Evolutionary conservation across 2,797 vertebrate genomes (phyloP), one percentile per base, ranked within the genome.

Genomic region (Epinephelus coioides): DNA sequence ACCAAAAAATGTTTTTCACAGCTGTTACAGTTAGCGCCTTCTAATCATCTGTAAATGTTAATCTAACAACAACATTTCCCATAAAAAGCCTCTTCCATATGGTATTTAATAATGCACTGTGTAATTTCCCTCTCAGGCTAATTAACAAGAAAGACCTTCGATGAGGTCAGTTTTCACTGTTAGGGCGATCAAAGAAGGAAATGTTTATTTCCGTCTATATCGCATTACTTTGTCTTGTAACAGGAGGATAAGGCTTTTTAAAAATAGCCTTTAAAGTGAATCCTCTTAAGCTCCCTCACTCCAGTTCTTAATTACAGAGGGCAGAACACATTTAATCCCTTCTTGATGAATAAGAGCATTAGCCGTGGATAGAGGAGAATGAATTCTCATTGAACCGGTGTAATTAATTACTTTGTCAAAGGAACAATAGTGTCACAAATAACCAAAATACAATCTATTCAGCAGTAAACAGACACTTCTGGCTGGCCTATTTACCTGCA

Each of bases 341-440:
- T 85, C 88, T 82, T 93, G 90, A 94, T 94, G 91, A 94, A 92
- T 86, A 88, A 69, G 51, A 88, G 86, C 77, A 85, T 90, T 86
- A 76, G 79, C 75, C 19, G 19, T 57, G 69, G 61, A 61, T 69
- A 74, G 69, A 76, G 54, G 65, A 87, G 67, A 84, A 81, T 70
- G 23, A 46, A 66, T 85, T 79, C 44, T 80, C 55, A 84, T 69
- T 83, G 69, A 87, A 74, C 56, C n/a, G 2, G 2, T 65, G 50
- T 82, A 82, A 89, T 84, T 77, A 79, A 88, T 89, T 83, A 85
- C 67, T 67, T 82, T 11, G 46, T 68, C 75, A 73, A 30, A 73
- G 70, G 62, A 78, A 79, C 67, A 82, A 69, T 19, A 61, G 60
- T 12, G 34, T 66, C 79, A 69, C 61, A 19, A 21, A 23, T 17